phyloP scores from a whole-genome alignment of 2,113 vertebrate species.

The Phalacrocorax carbo region DNA sequence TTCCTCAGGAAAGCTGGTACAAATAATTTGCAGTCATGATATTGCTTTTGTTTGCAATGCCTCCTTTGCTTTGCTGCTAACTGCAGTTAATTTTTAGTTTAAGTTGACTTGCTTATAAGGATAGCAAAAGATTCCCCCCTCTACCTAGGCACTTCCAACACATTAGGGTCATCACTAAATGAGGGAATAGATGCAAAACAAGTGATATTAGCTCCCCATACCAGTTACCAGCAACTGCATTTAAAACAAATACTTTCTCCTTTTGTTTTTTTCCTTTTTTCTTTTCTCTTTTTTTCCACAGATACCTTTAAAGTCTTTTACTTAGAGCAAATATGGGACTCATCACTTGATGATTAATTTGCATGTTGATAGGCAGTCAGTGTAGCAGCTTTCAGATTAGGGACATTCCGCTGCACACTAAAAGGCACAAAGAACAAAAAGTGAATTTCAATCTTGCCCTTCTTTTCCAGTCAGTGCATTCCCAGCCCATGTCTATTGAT shows the following conservation, averaged over 20 bases:
- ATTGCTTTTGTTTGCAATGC: neutral
- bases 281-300: neutral
- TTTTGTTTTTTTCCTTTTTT: neutral
- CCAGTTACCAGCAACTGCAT: neutral
- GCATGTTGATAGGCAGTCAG: conserved; percentile 82
- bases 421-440: conserved; percentile 85
- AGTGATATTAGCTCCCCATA: neutral
- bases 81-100: neutral
- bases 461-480: conserved; percentile 86
- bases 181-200: neutral
- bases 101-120: neutral
- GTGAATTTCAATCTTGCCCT: conserved; percentile 83
- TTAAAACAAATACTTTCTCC: neutral
- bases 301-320: conserved; percentile 70
- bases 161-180: neutral
- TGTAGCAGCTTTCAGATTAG: conserved; percentile 84
- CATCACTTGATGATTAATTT: conserved; percentile 80
- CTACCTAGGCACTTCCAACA: neutral
- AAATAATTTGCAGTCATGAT: neutral
- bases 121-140: neutral
- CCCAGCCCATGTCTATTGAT: conserved; percentile 85
- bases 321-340: conserved; percentile 29
- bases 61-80: neutral
- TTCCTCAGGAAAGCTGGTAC: conserved; percentile 13
- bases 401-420: conserved; percentile 88